Percentiles rank a stretch among this genome's conserved stretches.
Conservation (phyloP, 2,113 vertebrate species). For the Callipepla squamata region DNA sequence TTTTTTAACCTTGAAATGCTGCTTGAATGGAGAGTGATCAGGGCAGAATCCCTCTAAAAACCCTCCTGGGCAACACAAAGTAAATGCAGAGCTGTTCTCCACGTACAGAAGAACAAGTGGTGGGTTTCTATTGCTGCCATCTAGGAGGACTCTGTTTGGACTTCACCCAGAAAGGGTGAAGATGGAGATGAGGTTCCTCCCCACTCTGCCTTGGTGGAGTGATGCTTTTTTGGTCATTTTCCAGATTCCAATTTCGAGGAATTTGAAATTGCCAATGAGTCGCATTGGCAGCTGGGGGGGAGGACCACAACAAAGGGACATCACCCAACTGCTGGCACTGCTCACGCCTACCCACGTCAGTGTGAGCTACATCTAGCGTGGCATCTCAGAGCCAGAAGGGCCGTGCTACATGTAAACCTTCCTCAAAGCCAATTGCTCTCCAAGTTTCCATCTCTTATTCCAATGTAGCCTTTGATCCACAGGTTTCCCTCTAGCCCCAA, state of each 20-base stretch:
- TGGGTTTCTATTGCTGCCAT: background rate
- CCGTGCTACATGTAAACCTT: background rate
- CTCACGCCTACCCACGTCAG: background rate
- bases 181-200: background rate
- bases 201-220: background rate
- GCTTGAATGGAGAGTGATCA: background rate
- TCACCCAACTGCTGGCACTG: fast-evolving
- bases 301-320: fast-evolving
- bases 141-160: background rate
- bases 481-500: background rate
- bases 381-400: background rate
- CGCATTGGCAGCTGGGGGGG: background rate
- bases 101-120: background rate
- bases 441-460: background rate
- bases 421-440: background rate
- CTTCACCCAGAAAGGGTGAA: background rate
- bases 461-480: background rate
- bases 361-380: fast-evolving
- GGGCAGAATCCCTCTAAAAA: background rate
- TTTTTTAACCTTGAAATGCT: background rate
- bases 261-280: background rate
- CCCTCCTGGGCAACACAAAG: fast-evolving
- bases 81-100: fast-evolving
- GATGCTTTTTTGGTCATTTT: background rate
- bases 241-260: background rate